Evolutionary conservation across 2,797 vertebrate species (phyloP).

Genomic region (Cichlasoma orientale): DNA sequence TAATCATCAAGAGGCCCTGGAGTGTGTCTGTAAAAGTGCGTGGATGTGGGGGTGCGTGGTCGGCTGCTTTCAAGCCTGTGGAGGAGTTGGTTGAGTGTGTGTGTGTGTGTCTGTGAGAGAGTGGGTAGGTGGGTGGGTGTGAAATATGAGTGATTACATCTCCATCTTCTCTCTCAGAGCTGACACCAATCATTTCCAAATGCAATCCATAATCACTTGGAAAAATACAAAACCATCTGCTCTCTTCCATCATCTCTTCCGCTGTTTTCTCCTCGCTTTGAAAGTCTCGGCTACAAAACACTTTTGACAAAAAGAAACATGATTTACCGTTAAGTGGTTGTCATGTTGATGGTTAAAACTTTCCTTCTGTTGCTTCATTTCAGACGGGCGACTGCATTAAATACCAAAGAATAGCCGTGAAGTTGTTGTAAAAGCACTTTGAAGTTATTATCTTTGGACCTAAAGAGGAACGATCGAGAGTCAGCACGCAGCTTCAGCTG

Average conservation of each 20-base stretch:
- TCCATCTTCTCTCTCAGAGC: slow-evolving; percentile 45
- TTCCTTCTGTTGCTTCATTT: neutral
- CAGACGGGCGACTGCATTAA: neutral
- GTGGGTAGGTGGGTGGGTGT: slow-evolving; percentile 37
- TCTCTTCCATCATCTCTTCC: slow-evolving; percentile 6
- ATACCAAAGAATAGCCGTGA: neutral
- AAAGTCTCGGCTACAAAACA: neutral
- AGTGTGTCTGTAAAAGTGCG: neutral
- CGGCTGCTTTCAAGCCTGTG: slow-evolving; percentile 19
- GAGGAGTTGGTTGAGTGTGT: slow-evolving; percentile 28
- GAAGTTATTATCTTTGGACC: no score
- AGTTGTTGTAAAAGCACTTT: neutral
- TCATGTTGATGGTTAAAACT: neutral
- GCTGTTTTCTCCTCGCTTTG: neutral
- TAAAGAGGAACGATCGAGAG: no score
- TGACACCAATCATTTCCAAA: slow-evolving; percentile 50
- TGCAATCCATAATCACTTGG: slow-evolving; percentile 22
- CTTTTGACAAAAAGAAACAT: neutral
- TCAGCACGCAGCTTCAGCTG: no score
- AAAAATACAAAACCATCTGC: slow-evolving; percentile 49
- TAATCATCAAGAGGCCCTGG: slow-evolving; percentile 24
- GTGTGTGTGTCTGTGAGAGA: neutral
- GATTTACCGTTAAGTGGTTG: neutral
- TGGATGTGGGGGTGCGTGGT: slow-evolving; percentile 11
- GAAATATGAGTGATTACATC: slow-evolving; percentile 54